These are phyloP conservation scores for Drosophila robusta DNA, from an alignment of 2,888 invertebrate genomes.

Conservation along the genomic window DNA sequence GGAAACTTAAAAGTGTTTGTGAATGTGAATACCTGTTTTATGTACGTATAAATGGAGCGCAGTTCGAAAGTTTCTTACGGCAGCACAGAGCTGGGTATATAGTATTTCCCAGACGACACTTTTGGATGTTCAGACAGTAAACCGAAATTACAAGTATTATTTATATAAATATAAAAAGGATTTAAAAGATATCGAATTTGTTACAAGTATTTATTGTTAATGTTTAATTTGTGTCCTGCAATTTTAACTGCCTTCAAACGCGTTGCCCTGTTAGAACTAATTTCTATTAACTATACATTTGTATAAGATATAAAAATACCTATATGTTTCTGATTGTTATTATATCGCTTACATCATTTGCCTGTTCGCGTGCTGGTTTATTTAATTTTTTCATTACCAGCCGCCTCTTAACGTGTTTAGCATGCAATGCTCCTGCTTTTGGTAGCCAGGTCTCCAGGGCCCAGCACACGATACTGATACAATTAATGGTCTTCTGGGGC, in stretches of 20 bases:
- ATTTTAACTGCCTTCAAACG: too few relatives aligned
- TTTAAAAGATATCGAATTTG: not conserved
- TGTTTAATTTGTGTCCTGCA: too few relatives aligned
- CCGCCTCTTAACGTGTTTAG: conserved; percentile 56
- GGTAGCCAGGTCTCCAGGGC: conserved; percentile 24
- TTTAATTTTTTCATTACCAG: conserved; percentile 75
- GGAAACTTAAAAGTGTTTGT: too few relatives aligned
- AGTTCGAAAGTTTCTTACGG: too few relatives aligned
- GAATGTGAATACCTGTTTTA: too few relatives aligned
- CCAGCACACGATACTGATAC: conserved; percentile 53
- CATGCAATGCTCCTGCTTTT: conserved; percentile 51
- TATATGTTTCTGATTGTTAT: conserved; percentile 29
- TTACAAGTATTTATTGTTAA: conserved; percentile 1
- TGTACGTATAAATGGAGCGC: too few relatives aligned
- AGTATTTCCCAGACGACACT: too few relatives aligned
- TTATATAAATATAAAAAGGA: too few relatives aligned
- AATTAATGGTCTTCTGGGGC: conserved; percentile 67
- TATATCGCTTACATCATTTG: conserved; percentile 50
- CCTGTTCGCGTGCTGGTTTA: conserved; percentile 66
- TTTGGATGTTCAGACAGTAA: too few relatives aligned
- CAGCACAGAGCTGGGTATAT: too few relatives aligned
- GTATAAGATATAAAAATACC: not conserved
- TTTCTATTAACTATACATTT: not conserved
- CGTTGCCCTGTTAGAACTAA: not conserved
- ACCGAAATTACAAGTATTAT: too few relatives aligned